Conservation (phyloP, 2,888 invertebrate genomes). For the Athetis lepigone region DNA sequence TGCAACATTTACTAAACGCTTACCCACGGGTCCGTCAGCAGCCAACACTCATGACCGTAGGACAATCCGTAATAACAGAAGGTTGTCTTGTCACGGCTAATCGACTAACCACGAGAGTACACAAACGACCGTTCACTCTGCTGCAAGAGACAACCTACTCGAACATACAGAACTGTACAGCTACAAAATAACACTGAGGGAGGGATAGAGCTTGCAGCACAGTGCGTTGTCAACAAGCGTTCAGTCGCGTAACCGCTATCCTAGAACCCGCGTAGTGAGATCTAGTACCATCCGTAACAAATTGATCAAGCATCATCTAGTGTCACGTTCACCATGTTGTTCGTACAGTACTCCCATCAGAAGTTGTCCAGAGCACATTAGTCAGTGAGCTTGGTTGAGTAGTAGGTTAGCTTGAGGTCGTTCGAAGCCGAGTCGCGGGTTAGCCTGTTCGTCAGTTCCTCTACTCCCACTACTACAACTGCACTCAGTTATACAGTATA, state of each 20-base stretch:
- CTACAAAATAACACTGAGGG: slow-evolving; percentile 44
- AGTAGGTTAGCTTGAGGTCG: slow-evolving; percentile 88
- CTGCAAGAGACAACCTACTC: slow-evolving; percentile 79
- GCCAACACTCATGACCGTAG: slow-evolving; percentile 87
- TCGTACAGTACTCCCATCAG: slow-evolving; percentile 85
- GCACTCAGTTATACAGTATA: slow-evolving; percentile 85
- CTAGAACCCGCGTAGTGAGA: slow-evolving; percentile 87
- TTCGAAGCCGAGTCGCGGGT: slow-evolving; percentile 83
- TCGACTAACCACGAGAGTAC: slow-evolving; percentile 89
- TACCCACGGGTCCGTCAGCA: slow-evolving; percentile 86
- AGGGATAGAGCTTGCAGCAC: slow-evolving; percentile 82
- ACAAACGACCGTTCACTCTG: slow-evolving; percentile 86
- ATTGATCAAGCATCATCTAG: slow-evolving; percentile 87
- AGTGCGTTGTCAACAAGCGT: slow-evolving; percentile 85
- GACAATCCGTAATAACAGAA: slow-evolving; percentile 84
- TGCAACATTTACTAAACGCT: slow-evolving; percentile 90
- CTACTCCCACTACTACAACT: slow-evolving; percentile 84
- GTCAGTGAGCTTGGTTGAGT: slow-evolving; percentile 87
- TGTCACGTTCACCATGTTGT: slow-evolving; percentile 86
- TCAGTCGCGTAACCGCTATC: slow-evolving; percentile 89
- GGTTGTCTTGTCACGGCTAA: slow-evolving; percentile 87
- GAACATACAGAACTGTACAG: slow-evolving; percentile 47
- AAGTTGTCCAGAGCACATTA: slow-evolving; percentile 87
- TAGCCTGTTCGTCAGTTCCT: slow-evolving; percentile 82
- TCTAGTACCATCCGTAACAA: slow-evolving; percentile 86